These are phyloP conservation scores for Semotilus atromaculatus DNA, from an alignment of 2,797 vertebrate genomes.

Conservation along the genomic window DNA sequence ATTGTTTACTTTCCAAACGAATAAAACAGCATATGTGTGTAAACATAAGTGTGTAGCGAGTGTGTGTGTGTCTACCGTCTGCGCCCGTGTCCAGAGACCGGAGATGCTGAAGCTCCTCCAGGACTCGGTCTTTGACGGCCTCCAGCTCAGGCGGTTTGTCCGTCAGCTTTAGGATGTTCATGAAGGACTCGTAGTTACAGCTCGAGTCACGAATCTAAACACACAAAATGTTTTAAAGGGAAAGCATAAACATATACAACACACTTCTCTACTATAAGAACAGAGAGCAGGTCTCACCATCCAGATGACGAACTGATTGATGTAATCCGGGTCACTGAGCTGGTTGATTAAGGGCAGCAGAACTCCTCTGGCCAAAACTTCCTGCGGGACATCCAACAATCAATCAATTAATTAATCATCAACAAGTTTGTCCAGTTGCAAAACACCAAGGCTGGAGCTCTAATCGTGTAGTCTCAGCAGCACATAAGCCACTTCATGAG, in stretches of 20 bases:
- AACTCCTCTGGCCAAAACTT: slow-evolving; percentile 96
- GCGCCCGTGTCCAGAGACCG: slow-evolving; percentile 96
- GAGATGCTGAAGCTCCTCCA: slow-evolving; percentile 96
- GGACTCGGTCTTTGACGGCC: slow-evolving; percentile 95
- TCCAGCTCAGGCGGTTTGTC: slow-evolving; percentile 93
- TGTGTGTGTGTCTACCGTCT: slow-evolving; percentile 82
- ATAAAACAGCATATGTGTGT: background rate
- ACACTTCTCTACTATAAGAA: background rate
- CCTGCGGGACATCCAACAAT: slow-evolving; percentile 72
- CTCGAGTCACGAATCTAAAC: slow-evolving; percentile 93
- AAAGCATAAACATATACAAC: background rate
- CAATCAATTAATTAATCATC: background rate
- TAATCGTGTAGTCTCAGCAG: background rate
- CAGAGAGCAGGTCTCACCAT: slow-evolving; percentile 84
- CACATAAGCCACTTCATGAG: background rate
- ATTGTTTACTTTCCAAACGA: background rate
- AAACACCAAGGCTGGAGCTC: background rate
- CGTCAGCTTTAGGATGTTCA: slow-evolving; percentile 98
- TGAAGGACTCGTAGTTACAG: slow-evolving; percentile 99
- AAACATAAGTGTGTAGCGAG: slow-evolving; percentile 64
- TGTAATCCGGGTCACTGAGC: slow-evolving; percentile 99
- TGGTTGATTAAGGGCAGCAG: slow-evolving; percentile 98
- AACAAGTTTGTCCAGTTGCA: background rate
- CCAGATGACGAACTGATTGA: slow-evolving; percentile 99
- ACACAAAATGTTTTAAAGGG: background rate